Percentiles rank a stretch among this genome's conserved stretches.
These are phyloP conservation scores for Adrianichthys oophorus DNA, from an alignment of 2,797 vertebrate species.

Conservation along the genomic window DNA sequence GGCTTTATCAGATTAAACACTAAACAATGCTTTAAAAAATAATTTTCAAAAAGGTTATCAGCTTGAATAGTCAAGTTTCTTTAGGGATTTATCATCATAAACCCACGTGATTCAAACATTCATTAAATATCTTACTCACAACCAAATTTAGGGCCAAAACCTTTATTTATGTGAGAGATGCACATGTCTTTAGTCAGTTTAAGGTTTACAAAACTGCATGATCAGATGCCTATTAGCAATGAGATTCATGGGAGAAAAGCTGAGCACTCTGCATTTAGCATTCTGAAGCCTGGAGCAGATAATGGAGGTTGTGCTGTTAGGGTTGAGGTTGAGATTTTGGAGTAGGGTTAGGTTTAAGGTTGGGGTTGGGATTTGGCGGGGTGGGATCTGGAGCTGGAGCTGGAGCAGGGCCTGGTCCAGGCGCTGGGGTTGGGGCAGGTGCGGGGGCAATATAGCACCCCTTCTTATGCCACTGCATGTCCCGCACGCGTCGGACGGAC, in stretches of 20 bases:
- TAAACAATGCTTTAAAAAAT: no score
- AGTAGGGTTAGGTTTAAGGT: conserved; percentile 19
- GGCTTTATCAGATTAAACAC: no score
- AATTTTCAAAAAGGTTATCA: no score
- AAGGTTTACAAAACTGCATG: conserved; percentile 42
- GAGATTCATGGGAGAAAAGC: conserved; percentile 26
- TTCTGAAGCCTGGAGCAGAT: conserved; percentile 39
- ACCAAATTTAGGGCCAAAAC: conserved; percentile 56
- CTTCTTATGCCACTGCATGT: conserved; percentile 93
- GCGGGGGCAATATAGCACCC: conserved; percentile 77
- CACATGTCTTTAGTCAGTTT: conserved; percentile 49
- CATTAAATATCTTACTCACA: conserved; percentile 20
- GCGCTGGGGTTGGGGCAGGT: conserved; percentile 24
- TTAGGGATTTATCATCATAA: no score
- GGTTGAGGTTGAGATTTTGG: conserved; percentile 43
- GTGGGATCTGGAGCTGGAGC: not conserved
- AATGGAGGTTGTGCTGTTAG: conserved; percentile 39
- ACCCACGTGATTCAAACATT: not conserved
- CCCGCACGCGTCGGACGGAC: conserved; percentile 88
- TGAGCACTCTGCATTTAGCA: conserved; percentile 44
- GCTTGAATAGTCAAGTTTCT: no score
- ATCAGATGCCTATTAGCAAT: conserved; percentile 37
- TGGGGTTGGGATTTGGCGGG: conserved; percentile 17
- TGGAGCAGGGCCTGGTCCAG: conserved; percentile 16
- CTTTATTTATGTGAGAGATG: conserved; percentile 72